Conservation (phyloP, 2,113 vertebrate genomes). For the Anthoscopus minutus region DNA sequence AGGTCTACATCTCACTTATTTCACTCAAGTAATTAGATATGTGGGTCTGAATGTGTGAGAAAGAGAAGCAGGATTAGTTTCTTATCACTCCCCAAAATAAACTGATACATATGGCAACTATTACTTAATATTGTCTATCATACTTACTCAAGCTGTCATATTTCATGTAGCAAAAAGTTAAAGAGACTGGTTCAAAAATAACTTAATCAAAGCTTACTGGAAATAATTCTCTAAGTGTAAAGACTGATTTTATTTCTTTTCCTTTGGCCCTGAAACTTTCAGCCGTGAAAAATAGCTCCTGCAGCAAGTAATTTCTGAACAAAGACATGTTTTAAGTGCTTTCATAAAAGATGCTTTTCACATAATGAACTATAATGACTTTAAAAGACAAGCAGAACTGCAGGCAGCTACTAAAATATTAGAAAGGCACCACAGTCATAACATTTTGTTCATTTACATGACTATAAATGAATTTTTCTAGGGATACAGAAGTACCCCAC, state of each 20-base stretch:
- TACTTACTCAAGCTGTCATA: not conserved
- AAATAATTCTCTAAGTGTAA: not conserved
- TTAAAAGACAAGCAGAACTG: not conserved
- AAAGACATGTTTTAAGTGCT: not conserved
- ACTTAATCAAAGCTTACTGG: not conserved
- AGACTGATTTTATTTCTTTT: not conserved
- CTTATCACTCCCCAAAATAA: not conserved
- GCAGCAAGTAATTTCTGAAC: not conserved
- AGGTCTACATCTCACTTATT: not conserved
- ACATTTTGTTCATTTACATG: not conserved
- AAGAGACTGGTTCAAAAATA: not conserved
- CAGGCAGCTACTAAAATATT: not conserved
- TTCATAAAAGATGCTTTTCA: not conserved
- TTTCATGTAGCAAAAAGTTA: not conserved
- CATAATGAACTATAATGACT: not conserved
- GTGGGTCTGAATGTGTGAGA: not conserved
- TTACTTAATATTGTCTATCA: not conserved
- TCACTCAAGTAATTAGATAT: not conserved
- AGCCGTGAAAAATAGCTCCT: not conserved
- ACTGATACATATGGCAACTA: not conserved
- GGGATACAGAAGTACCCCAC: not conserved
- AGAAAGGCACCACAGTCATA: not conserved
- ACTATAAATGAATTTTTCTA: not conserved
- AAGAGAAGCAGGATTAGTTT: not conserved
- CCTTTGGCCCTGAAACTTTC: not conserved